phyloP scores from a whole-genome alignment of 2,797 vertebrate species.

The Acipenser transmontanus region DNA sequence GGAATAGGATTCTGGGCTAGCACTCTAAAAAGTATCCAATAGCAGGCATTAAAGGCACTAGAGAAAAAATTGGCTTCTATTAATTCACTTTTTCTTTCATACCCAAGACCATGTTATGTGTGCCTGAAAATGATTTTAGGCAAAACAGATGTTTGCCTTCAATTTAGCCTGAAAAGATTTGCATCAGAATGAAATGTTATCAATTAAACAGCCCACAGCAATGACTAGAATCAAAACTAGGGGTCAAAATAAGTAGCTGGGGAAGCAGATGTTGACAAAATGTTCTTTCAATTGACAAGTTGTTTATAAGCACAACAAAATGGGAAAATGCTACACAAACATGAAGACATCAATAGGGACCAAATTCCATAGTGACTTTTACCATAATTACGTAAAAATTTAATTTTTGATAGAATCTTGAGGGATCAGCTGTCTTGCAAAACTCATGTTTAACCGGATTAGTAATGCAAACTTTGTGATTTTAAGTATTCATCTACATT shows the following conservation, averaged over 20 bases:
- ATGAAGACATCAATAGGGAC: no score
- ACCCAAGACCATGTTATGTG: neutral
- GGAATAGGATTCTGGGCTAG: constrained; percentile 4
- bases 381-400: constrained; percentile 10
- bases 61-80: constrained; percentile 14
- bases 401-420: neutral
- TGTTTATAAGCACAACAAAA: neutral
- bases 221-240: neutral
- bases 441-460: no score
- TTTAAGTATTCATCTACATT: no score
- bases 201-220: constrained; percentile 7
- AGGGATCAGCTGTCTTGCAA: no score
- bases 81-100: constrained; percentile 8
- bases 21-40: constrained; percentile 8
- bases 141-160: constrained; percentile 17
- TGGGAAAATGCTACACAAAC: no score
- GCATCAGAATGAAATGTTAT: constrained; percentile 9
- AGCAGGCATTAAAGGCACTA: constrained; percentile 6
- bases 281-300: neutral
- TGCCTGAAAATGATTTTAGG: neutral
- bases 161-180: constrained; percentile 11
- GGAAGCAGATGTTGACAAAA: neutral
- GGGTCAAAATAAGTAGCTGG: neutral
- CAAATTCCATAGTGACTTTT: no score
- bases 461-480: no score